Percentiles rank a stretch among this genome's conserved stretches.
These are phyloP conservation scores for Watsonalla binaria DNA, from an alignment of 2,888 invertebrate genomes.

Conservation along the genomic window DNA sequence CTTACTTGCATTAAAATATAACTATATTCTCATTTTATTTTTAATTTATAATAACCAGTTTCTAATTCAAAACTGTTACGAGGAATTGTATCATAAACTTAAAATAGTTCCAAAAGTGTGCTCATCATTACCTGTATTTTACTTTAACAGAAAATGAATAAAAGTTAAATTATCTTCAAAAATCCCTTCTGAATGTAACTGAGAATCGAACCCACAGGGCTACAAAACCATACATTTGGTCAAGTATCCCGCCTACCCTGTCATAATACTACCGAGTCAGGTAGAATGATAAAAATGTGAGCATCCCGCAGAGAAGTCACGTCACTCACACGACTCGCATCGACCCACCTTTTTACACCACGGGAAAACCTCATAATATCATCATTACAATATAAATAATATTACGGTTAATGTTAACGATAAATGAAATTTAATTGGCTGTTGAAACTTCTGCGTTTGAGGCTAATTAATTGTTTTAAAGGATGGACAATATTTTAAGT, in stretches of 20 bases:
- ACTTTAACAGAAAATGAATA: no score
- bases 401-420: background rate
- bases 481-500: no score
- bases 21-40: no score
- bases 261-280: constrained; percentile 31
- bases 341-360: constrained; percentile 36
- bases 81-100: no score
- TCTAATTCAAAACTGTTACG: no score
- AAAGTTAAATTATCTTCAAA: no score
- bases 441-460: background rate
- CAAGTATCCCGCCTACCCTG: constrained; percentile 15
- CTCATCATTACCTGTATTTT: no score
- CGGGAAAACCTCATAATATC: constrained; percentile 11
- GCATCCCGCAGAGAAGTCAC: constrained; percentile 55
- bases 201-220: no score
- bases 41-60: no score
- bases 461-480: background rate
- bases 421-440: background rate
- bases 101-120: no score
- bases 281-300: constrained; percentile 63
- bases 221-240: background rate
- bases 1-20: no score
- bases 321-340: constrained; percentile 56
- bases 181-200: no score
- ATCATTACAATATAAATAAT: constrained; percentile 19